A percentile compares a stretch with the other conserved stretches of the same genome.
These are phyloP conservation scores for human (Homo sapiens) DNA, from an alignment of 2,113 vertebrate species.

Conservation along the genomic window DNA sequence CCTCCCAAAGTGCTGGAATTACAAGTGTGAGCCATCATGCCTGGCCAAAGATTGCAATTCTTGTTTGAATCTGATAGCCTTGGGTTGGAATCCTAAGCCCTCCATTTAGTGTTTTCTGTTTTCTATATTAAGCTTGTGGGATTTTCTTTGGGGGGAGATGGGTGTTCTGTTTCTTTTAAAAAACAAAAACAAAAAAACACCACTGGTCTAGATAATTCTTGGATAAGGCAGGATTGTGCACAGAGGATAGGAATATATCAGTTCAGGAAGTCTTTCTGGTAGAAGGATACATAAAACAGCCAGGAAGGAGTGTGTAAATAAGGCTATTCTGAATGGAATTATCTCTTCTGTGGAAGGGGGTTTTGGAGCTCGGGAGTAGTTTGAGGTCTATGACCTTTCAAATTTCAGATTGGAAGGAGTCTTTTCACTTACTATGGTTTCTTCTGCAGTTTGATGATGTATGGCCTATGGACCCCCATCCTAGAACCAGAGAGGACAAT, in stretches of 20 bases:
- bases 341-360: not conserved
- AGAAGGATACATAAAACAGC: not conserved
- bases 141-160: not conserved
- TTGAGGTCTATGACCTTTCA: not conserved
- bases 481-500: conserved; percentile 79
- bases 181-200: not conserved
- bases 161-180: not conserved
- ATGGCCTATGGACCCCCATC: not conserved
- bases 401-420: not conserved
- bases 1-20: no score
- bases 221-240: not conserved
- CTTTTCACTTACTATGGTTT: not conserved
- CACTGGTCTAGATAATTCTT: not conserved
- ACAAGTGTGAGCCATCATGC: no score
- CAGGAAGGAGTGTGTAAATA: not conserved
- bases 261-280: not conserved
- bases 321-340: not conserved
- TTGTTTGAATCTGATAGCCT: not conserved
- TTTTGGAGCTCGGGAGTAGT: not conserved
- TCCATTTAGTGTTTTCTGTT: not conserved
- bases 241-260: not conserved
- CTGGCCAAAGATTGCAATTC: no score
- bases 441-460: conserved; percentile 78
- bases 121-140: not conserved
- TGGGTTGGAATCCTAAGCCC: not conserved